Percentiles rank a stretch among this genome's conserved stretches.
Evolutionary conservation across 2,113 vertebrate genomes (phyloP).

Genomic region (Lota lota): DNA sequence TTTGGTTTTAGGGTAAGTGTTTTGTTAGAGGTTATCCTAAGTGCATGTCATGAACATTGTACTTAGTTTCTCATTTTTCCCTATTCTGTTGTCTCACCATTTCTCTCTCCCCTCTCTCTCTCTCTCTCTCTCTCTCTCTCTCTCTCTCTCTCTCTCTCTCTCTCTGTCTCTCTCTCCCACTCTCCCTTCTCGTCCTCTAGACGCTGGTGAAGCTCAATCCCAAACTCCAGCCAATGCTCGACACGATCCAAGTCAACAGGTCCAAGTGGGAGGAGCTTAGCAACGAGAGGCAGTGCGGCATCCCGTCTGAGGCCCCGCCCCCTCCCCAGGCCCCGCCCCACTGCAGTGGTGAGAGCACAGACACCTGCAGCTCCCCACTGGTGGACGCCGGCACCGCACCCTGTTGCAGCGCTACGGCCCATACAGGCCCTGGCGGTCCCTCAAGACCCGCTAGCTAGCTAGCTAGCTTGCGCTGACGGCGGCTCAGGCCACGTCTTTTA

Average conservation of each 20-base stretch:
- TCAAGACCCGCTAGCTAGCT: constrained; percentile 64
- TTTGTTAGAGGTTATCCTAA: no score
- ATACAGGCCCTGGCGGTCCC: neutral
- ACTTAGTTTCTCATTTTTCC: no score
- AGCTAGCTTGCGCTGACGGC: constrained; percentile 36
- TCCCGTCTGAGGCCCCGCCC: constrained; percentile 40
- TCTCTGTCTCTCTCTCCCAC: constrained; percentile 4
- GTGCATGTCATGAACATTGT: no score
- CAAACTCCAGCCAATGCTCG: constrained; percentile 94
- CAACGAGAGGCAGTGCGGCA: constrained; percentile 75
- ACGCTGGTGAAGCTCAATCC: constrained; percentile 89
- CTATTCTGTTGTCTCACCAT: no score
- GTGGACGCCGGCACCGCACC: constrained; percentile 41
- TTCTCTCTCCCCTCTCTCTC: neutral
- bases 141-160: constrained; percentile 11
- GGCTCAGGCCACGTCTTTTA: constrained; percentile 16
- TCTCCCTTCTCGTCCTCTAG: constrained; percentile 57
- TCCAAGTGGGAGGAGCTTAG: constrained; percentile 92
- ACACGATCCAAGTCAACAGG: constrained; percentile 86
- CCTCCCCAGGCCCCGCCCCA: constrained; percentile 34
- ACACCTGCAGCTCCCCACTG: constrained; percentile 33
- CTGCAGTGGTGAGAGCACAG: constrained; percentile 39
- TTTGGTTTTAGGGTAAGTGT: no score
- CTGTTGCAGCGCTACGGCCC: constrained; percentile 40
- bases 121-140: neutral